These are phyloP conservation scores for Trachythela sp. DNA, from an alignment of 64 coral and sea anemone genomes.

Conservation along the genomic window DNA sequence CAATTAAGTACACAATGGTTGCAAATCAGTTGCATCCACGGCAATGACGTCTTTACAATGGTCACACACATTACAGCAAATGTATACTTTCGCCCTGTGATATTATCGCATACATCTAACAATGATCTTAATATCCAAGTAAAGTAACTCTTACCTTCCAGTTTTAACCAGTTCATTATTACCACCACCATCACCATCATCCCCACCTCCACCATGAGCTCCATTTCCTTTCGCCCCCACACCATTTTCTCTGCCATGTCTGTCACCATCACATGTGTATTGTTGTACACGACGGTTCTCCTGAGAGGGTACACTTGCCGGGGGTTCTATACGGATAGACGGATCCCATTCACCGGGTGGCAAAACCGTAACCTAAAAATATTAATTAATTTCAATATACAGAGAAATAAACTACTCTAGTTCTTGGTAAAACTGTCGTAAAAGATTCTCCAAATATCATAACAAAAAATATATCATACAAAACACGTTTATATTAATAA, in stretches of 20 bases:
- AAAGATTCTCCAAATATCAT: too few relatives aligned
- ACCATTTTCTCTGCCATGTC: not conserved
- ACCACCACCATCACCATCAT: slow-evolving; percentile 53
- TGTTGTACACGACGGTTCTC: slow-evolving; percentile 61
- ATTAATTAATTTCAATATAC: too few relatives aligned
- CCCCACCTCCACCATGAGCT: not conserved
- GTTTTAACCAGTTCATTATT: slow-evolving; percentile 88
- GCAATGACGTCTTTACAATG: too few relatives aligned
- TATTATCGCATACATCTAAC: too few relatives aligned
- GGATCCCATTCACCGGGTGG: slow-evolving; percentile 97
- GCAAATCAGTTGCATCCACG: too few relatives aligned
- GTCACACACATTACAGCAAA: too few relatives aligned
- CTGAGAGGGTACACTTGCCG: slow-evolving; percentile 65
- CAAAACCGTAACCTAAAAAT: slow-evolving; percentile 70
- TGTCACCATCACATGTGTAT: not conserved
- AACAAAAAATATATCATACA: too few relatives aligned
- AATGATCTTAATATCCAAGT: not conserved
- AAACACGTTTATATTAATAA: too few relatives aligned
- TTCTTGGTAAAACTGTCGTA: too few relatives aligned
- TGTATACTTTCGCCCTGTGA: too few relatives aligned
- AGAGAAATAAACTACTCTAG: too few relatives aligned
- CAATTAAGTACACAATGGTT: too few relatives aligned
- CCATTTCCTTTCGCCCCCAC: not conserved
- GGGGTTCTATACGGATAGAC: slow-evolving; percentile 87
- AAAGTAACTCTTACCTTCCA: slow-evolving; percentile 55